Conservation (phyloP, 2,797 vertebrate genomes). For the Falco concolor region DNA sequence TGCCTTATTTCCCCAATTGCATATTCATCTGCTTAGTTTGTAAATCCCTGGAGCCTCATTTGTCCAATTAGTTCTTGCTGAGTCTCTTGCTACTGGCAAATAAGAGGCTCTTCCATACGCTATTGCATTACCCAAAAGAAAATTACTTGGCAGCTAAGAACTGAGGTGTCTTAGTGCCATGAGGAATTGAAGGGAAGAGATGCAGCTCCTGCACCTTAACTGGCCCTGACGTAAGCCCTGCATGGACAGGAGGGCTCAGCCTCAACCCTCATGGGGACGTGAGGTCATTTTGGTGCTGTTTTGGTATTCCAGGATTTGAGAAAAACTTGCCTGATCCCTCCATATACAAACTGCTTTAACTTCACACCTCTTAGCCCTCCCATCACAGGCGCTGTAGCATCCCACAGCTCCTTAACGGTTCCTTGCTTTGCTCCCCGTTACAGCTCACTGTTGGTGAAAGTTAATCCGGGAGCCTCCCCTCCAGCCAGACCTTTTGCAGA, state of each 20-base stretch:
- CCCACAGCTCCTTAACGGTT: background rate
- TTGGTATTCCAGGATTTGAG: background rate
- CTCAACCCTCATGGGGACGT: background rate
- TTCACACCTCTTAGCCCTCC: rapidly evolving
- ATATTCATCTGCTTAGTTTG: slow-evolving; percentile 41
- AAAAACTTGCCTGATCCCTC: background rate
- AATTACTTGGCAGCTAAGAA: background rate
- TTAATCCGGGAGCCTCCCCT: background rate
- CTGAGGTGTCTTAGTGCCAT: rapidly evolving
- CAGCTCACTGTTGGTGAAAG: background rate
- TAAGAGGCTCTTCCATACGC: background rate
- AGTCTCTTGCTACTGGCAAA: slow-evolving; percentile 31
- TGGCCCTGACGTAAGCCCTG: background rate
- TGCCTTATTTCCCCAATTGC: background rate
- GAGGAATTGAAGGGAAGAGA: background rate
- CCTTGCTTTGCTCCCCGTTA: background rate
- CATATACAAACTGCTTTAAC: rapidly evolving
- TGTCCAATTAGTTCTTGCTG: slow-evolving; percentile 53
- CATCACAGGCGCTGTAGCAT: background rate
- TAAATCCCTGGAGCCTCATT: slow-evolving; percentile 44
- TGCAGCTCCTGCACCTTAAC: background rate
- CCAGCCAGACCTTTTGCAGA: background rate
- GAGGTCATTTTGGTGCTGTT: background rate
- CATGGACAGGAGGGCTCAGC: background rate
- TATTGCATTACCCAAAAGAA: slow-evolving; percentile 8